Evolutionary conservation across 2,113 vertebrate species (phyloP).

Genomic region (Gallinago jamesoni): DNA sequence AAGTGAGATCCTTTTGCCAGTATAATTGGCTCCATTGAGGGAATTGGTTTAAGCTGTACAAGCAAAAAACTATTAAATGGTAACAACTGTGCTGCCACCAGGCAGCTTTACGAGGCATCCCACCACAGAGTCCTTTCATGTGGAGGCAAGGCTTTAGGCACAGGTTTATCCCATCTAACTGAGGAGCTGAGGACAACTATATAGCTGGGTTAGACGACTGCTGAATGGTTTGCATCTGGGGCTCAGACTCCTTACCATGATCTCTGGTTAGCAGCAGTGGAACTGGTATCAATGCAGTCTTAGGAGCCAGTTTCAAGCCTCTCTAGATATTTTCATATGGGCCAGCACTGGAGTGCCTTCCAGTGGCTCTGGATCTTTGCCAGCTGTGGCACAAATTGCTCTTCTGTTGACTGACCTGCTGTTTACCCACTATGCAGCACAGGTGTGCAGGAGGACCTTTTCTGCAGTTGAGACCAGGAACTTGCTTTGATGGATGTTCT

Average conservation of each 20-base stretch:
- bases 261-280: neutral
- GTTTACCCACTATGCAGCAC: accelerated
- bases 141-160: neutral
- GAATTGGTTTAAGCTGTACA: conserved; percentile 13
- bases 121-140: neutral
- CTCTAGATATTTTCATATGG: neutral
- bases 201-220: neutral
- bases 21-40: neutral
- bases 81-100: neutral
- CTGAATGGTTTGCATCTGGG: neutral
- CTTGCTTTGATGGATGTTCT: neutral
- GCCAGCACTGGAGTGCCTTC: neutral
- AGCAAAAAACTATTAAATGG: conserved; percentile 14
- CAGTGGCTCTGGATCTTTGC: neutral
- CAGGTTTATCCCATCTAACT: conserved; percentile 11
- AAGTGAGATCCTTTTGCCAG: neutral
- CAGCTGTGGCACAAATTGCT: neutral
- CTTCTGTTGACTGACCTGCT: neutral
- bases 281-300: too few species aligned
- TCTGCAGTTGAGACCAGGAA: neutral
- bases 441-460: accelerated
- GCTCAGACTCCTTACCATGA: accelerated
- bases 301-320: neutral
- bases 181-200: neutral
- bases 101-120: neutral